These are phyloP conservation scores for Dicrostonyx torquatus DNA, from an alignment of 2,797 vertebrate genomes.

Conservation along the genomic window DNA sequence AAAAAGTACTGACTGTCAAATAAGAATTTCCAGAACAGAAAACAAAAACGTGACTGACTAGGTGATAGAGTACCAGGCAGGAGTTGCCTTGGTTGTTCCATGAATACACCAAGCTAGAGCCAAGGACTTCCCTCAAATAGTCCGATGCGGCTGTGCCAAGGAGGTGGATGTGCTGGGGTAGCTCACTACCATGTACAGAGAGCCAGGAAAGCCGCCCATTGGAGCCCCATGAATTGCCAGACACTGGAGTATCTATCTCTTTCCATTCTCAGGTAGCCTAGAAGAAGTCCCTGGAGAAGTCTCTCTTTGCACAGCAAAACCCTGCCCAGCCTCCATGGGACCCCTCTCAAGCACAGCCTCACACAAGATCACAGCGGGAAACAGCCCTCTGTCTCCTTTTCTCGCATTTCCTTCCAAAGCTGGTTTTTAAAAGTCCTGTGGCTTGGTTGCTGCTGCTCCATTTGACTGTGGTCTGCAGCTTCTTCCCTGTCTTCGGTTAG, in stretches of 20 bases:
- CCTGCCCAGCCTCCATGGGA: not conserved
- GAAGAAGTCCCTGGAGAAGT: not conserved
- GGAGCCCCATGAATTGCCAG: slow-evolving; percentile 1
- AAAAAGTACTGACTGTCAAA: not conserved
- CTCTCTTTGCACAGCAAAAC: not conserved
- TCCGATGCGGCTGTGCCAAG: not conserved
- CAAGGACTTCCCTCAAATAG: not conserved
- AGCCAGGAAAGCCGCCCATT: not conserved
- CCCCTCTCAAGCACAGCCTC: fast-evolving
- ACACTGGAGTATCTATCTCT: not conserved
- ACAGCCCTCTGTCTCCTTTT: not conserved
- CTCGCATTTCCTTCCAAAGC: not conserved
- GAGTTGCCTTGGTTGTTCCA: not conserved
- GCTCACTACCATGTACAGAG: not conserved
- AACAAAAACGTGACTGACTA: not conserved
- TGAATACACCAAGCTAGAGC: not conserved
- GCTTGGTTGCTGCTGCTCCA: not conserved
- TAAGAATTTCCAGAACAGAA: not conserved
- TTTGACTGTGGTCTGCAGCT: not conserved
- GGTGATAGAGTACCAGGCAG: not conserved
- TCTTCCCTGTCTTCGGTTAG: not conserved
- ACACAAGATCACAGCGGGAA: not conserved
- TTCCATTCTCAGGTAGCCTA: not conserved
- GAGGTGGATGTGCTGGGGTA: fast-evolving
- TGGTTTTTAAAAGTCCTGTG: not conserved